phyloP scores from a whole-genome alignment of 2,113 vertebrate species.

The Ageneiosus marmoratus region DNA sequence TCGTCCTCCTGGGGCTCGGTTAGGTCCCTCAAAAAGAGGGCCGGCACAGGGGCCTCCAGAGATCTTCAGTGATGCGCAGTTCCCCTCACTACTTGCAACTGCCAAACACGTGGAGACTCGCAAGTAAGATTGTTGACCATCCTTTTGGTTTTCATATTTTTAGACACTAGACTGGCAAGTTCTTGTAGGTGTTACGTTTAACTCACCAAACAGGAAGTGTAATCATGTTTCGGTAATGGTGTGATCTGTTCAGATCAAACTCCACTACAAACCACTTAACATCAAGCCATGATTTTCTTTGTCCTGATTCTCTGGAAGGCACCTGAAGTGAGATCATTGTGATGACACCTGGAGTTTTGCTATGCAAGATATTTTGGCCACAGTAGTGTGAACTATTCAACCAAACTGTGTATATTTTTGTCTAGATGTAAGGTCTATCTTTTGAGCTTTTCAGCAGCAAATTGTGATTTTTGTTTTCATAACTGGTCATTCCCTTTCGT shows the following conservation, averaged over 20 bases:
- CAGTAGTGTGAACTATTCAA: too few species aligned
- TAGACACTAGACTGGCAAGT: too few species aligned
- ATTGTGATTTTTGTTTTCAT: too few species aligned
- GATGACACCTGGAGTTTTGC: too few species aligned
- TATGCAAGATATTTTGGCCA: too few species aligned
- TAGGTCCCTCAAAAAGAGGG: constrained; percentile 73
- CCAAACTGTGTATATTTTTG: too few species aligned
- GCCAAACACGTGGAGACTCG: constrained; percentile 95
- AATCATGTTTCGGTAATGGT: background rate
- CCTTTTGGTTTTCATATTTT: background rate
- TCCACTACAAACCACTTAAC: too few species aligned
- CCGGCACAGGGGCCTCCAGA: constrained; percentile 89
- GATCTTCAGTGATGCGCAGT: constrained; percentile 92
- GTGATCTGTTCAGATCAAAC: background rate
- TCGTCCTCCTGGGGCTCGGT: constrained; percentile 89
- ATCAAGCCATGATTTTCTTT: background rate
- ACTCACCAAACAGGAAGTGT: background rate
- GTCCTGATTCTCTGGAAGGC: background rate
- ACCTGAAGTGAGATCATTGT: background rate
- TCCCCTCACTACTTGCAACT: constrained; percentile 90
- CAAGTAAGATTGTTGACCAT: constrained; percentile 78
- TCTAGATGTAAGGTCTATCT: too few species aligned
- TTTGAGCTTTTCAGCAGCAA: background rate
- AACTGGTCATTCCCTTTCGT: too few species aligned
- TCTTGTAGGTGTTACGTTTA: too few species aligned